Percentiles rank a stretch among this genome's conserved stretches.
phyloP scores from a whole-genome alignment of 1,140 invertebrate species.

The Phocides pigmalion region DNA sequence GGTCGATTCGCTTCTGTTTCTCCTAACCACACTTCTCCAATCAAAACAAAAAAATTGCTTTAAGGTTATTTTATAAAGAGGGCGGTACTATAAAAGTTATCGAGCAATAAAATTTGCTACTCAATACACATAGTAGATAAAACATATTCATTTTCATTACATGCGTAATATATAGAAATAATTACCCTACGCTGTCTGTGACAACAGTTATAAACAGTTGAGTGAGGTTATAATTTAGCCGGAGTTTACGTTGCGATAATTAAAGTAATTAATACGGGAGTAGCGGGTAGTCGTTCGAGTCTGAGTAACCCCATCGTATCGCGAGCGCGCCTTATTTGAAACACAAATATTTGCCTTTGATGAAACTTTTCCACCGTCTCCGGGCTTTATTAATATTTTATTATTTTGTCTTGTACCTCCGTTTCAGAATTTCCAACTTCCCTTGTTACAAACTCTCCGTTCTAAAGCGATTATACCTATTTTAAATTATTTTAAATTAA shows the following conservation, averaged over 20 bases:
- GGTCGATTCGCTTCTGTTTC: too few species aligned
- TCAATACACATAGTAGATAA: too few species aligned
- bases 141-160: too few species aligned
- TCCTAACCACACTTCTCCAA: too few species aligned
- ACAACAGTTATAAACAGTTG: conserved; percentile 5
- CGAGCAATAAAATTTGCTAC: too few species aligned
- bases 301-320: conserved; percentile 71
- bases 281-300: conserved; percentile 43
- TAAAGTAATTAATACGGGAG: conserved; percentile 35
- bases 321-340: conserved; percentile 76
- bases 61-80: too few species aligned
- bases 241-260: conserved; percentile 29
- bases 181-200: not conserved
- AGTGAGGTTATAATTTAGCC: conserved; percentile 27
- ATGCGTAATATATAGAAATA: not conserved
- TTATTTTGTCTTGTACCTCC: conserved; percentile 81
- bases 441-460: conserved; percentile 72
- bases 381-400: conserved; percentile 83
- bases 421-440: conserved; percentile 77
- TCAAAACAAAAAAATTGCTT: too few species aligned
- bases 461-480: conserved; percentile 80
- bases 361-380: conserved; percentile 80
- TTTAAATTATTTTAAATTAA: conserved; percentile 83
- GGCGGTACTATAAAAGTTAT: too few species aligned
- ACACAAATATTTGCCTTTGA: conserved; percentile 79